Base-by-base conservation (phyloP, 1,140 invertebrate species). In the Drosophila arizonae region DNA sequence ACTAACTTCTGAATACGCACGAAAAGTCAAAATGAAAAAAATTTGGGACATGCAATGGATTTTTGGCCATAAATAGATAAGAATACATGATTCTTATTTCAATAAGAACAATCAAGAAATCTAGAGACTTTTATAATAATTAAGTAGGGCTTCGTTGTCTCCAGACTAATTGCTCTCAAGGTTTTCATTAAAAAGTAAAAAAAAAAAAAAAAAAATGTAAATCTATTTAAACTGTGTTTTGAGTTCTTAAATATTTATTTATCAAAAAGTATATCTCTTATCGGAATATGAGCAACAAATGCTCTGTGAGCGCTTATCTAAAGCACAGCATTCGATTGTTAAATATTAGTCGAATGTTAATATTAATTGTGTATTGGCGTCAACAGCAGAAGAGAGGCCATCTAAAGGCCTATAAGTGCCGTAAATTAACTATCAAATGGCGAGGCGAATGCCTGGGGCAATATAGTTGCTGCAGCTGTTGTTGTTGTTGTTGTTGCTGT, bases 391-490 rank as follows among this genome's bases (percentile, higher is more conserved):
- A 15, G 6, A 28, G 39, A 41, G 17, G 15, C 13, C 26, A n/a
- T 30, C 21, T n/a, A 8, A 6, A 28, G 43, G 43, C 56, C 28
- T 30, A 28, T 60, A 41, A 41, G 41, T 48, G 21, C 30, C 51
- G 45, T 64, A 43, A 58, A 58, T 48, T 67, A 21, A 30, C 45
- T 50, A 67, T 58, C 54, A 67, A 67, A 67, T 67, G 45, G 43
- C 30, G 33, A 2, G 24, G 3, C 6, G 39, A 62, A 54, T 70
- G 58, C 28, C 28, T 10, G 9, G 50, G 52, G 58, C 36, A 17
- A 21, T 36, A 58, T 58, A 9, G 15, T 30, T 9, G 26, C 8
- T 56, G 33, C 46, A 52, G 60, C 30, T 41, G 41, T 36, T 66
- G n/a, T 26, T 57, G 61, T n/a, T 46, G 52, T 43, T 26, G 6